Conservation (phyloP, 1,140 invertebrate species). For the Papilio machaon region DNA sequence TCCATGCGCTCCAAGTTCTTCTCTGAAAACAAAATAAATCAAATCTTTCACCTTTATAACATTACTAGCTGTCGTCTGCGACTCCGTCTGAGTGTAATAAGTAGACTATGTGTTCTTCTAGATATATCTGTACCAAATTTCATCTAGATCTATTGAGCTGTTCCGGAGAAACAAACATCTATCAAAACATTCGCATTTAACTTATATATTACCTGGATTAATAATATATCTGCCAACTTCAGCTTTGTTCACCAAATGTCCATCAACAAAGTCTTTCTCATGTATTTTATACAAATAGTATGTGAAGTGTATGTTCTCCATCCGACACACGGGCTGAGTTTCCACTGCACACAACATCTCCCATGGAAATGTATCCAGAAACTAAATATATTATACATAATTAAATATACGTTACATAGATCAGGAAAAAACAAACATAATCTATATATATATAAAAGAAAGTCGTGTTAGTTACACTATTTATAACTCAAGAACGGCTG, state of each 20-base stretch:
- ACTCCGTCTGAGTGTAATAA: too few species aligned
- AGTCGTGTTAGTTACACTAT: too few species aligned
- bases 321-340: slow-evolving; percentile 85
- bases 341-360: slow-evolving; percentile 86
- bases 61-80: too few species aligned
- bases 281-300: slow-evolving; percentile 85
- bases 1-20: slow-evolving; percentile 87
- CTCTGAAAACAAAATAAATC: slow-evolving; percentile 60
- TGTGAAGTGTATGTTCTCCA: slow-evolving; percentile 88
- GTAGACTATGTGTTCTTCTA: too few species aligned
- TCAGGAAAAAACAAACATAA: too few species aligned
- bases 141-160: too few species aligned
- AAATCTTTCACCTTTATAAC: too few species aligned
- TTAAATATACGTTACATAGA: not conserved
- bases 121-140: too few species aligned
- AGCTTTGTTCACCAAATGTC: slow-evolving; percentile 72
- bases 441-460: too few species aligned
- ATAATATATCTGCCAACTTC: slow-evolving; percentile 75
- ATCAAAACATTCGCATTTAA: too few species aligned
- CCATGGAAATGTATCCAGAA: slow-evolving; percentile 88
- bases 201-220: slow-evolving; percentile 67
- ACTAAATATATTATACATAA: slow-evolving; percentile 76
- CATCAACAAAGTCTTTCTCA: slow-evolving; percentile 82
- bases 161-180: too few species aligned
- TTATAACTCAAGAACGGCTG: too few species aligned